Base-by-base conservation (phyloP, 2,113 vertebrate species). In the Ranitomeya variabilis region DNA sequence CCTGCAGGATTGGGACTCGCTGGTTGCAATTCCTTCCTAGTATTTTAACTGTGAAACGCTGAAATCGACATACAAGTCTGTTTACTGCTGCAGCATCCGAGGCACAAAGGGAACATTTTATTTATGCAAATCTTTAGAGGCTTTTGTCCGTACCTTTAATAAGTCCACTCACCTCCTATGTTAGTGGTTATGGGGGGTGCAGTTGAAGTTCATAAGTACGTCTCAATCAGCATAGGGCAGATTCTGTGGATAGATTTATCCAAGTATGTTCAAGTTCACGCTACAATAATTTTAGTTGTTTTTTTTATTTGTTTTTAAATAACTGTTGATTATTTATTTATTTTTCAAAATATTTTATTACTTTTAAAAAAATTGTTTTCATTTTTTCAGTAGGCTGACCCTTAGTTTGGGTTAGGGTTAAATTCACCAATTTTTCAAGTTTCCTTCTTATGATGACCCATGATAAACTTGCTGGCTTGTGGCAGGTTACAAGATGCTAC, bases 1-100 rank as follows among this genome's bases (percentile, higher is more conserved):
- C 92, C 94, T 82, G 94, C 90, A 71, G 85, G 83, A 94, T 94
- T 21, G 21, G 84, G 66, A 23, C 59, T 86, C 37, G 79, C 69
- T 78, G 62, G 78, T 69, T 37, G 26, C 31, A 59, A 84, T 59
- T 76, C 67, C 59, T 21, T 26, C 73, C 6, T 55, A 77, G 71
- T 77, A 60, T 52, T 76, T 76, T 77, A 54, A 55, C 69, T 64
- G 80, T 62, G 59, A 71, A 77, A 45, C 26, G 67, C 51, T 19
- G 54, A 62, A 76, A 62, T 88, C 80, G 31, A 66, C 82, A 79
- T 71, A 77, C 83, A 64, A 69, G 45, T 26, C 76, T 87, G 64
- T 87, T 89, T 89, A 84, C 71, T 83, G 87, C 80, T 76, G 71
- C 59, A 77, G 64, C 67, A 83, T 88, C 73, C 77, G 21, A 83